Base-by-base conservation (phyloP, 2,113 vertebrate genomes). In the Cisticola juncidis region DNA sequence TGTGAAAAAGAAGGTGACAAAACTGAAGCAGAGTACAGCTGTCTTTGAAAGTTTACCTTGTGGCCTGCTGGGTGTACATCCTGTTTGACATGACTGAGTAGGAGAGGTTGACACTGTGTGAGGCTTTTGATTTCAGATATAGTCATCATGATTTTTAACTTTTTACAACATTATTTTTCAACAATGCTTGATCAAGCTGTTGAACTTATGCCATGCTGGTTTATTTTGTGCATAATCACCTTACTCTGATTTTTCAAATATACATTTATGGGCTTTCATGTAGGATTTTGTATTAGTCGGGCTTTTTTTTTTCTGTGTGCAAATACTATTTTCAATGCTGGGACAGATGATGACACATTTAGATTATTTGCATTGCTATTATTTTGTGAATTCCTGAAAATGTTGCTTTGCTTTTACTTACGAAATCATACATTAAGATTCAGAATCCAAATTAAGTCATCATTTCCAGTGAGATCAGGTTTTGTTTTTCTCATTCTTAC, bases 11-110 rank as follows among this genome's bases (percentile, higher is more conserved):
- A 97, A 95, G 48, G 73, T 69, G 2, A 28, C 83, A 2, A 78
- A 88, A 53, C 21, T 65, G 97, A 94, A 85, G 60, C 94, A 31
- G 97, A 98, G 31, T 89, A 24, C 96, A 92, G 4, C 97, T 64
- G 72, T 95, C 25, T 65, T 65, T 17, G 51, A 60, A 5, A 97
- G 98, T 36, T 72, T 76, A 72, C 56, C 95, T 4, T 92, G 96
- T 29, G 81, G 88, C 12, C 96, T 91, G 42, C 74, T 57, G 45
- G 98, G 98, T n/a, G 92, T 97, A 10, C 97, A 98, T 48, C 97
- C 98, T 3, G 98, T 98, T 71, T 98, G 98, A 70, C 97, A 95
- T 1, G 97, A 98, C 94, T 98, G 97, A 1, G 96, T 98, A 29
- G 98, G 98, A 91, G 98, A 99, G 98, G 98, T 98, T 48, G 53